Base-by-base conservation (phyloP, 2,797 vertebrate genomes). In the Hydrolagus colliei region DNA sequence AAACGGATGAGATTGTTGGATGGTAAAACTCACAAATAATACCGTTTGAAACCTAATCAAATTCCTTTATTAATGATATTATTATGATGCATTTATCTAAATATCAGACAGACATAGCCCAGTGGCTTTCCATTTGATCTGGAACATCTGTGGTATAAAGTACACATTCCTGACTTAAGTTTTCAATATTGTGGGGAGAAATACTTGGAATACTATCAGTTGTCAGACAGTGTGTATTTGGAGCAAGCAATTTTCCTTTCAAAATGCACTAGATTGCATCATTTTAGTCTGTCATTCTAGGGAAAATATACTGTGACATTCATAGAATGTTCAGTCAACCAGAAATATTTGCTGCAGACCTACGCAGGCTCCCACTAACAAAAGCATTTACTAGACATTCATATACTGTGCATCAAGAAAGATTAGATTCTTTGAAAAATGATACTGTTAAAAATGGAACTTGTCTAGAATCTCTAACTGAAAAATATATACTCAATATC, bases 291-390 rank as follows among this genome's bases (percentile, higher is more conserved):
- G 32, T 41, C 94, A 93, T 95, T 94, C 94, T 93, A 94, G 96
- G 96, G 97, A 97, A 98, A 98, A 98, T 96, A 96, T 96, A 98
- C 97, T 97, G 96, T 98, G 97, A 98, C 97, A 98, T 96, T 96
- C 96, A 92, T 96, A 97, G 96, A 98, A 98, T 97, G 96, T 95
- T 98, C 97, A 98, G 96, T 98, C 96, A 98, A 96, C 95, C 97
- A 97, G 97, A 99, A 98, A 97, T 97, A 96, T 95, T 95, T 95
- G 95, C 97, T 97, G 96, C 98, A 98, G 96, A 98, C 98, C 98
- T 98, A 96, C 96, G 95, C 96, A 96, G 96, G 96, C 92, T 95
- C 94, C 93, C 92, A 92, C 92, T 94, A 95, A 94, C 93, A 94
- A 94, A 93, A 95, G 94, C 94, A 95, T 95, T 95, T 93, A 95